A percentile compares a stretch with the other conserved stretches of the same genome.
These are phyloP conservation scores for Diorhabda sublineata DNA, from an alignment of 1,140 invertebrate genomes.

Conservation along the genomic window DNA sequence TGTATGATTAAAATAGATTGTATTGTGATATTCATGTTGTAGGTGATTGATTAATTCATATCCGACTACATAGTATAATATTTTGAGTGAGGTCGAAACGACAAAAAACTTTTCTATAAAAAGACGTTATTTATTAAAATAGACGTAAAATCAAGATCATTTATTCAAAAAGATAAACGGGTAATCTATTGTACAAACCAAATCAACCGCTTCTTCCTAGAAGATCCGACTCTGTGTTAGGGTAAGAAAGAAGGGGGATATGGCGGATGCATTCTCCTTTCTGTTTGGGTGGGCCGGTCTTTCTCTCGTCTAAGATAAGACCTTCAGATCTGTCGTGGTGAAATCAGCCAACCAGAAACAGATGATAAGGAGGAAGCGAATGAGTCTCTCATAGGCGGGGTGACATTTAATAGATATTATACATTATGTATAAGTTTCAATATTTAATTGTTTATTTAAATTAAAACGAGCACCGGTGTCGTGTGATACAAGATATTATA, in stretches of 20 bases:
- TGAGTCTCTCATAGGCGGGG: slow-evolving; percentile 35
- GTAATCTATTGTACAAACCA: no score
- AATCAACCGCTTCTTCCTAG: background rate
- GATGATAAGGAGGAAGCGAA: slow-evolving; percentile 43
- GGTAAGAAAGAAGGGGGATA: slow-evolving; percentile 14
- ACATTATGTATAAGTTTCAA: background rate
- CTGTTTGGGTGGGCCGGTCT: slow-evolving; percentile 19
- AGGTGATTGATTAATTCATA: no score
- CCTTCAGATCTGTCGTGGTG: slow-evolving; percentile 43
- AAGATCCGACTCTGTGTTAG: slow-evolving; percentile 6
- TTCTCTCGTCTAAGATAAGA: slow-evolving; percentile 37
- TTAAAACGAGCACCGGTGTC: background rate
- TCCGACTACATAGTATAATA: no score
- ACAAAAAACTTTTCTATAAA: no score
- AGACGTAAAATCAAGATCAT: no score
- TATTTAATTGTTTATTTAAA: slow-evolving; percentile 1
- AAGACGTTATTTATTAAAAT: no score
- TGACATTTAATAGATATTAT: slow-evolving; percentile 2
- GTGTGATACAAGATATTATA: no score
- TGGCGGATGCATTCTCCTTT: slow-evolving; percentile 17
- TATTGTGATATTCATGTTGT: no score
- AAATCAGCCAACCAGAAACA: slow-evolving; percentile 45
- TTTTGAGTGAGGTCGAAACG: no score
- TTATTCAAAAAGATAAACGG: no score
- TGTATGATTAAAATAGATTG: no score